Evolutionary conservation across 1,140 invertebrate genomes (phyloP).

Genomic region (Ceratitis capitata): DNA sequence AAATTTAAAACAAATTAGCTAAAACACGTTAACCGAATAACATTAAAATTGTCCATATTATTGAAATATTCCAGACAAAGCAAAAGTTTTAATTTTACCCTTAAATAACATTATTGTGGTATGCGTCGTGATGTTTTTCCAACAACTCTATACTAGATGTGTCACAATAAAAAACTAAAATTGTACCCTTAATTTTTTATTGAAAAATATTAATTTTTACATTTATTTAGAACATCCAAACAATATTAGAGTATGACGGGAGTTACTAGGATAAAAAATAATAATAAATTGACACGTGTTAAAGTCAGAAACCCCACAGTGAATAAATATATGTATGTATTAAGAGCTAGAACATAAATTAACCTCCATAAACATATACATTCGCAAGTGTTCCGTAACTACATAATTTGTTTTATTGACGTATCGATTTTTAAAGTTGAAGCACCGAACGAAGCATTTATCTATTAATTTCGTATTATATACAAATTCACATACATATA

Average conservation of each 20-base stretch:
- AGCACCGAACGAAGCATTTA: constrained; percentile 16
- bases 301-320: background rate
- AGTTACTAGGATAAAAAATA: background rate
- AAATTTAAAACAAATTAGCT: too few relatives aligned
- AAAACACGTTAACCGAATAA: too few relatives aligned
- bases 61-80: too few relatives aligned
- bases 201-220: background rate
- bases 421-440: background rate
- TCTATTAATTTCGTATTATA: background rate
- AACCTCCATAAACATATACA: background rate
- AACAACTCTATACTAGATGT: too few relatives aligned
- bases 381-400: background rate
- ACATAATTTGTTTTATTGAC: background rate
- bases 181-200: background rate
- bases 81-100: too few relatives aligned
- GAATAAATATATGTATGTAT: background rate
- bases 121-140: too few relatives aligned
- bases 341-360: background rate
- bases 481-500: background rate
- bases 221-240: background rate
- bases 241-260: background rate
- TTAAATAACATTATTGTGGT: too few relatives aligned
- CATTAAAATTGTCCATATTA: too few relatives aligned
- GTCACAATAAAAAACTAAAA: background rate
- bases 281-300: background rate